Conservation (phyloP, 2,113 vertebrate species). For the Pseudopipra pipra region DNA sequence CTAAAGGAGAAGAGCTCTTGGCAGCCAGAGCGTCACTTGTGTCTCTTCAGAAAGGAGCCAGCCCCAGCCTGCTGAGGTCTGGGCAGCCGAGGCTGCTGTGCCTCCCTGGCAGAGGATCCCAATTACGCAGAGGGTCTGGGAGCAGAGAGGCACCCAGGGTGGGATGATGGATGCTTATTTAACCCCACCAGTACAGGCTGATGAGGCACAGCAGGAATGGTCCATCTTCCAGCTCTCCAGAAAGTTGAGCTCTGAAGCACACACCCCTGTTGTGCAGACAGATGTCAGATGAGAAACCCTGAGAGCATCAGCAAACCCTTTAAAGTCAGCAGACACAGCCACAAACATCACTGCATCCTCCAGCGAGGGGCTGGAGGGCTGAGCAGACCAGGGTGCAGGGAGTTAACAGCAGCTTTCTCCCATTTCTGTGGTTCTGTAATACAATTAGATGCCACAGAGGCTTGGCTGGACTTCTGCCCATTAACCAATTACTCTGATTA, state of each 20-base stretch:
- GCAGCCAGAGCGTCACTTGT: background rate
- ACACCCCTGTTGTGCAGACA: background rate
- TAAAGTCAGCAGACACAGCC: background rate
- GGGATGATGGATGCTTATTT: background rate
- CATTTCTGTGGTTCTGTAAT: constrained; percentile 4
- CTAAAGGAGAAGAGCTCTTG: background rate
- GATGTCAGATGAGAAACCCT: background rate
- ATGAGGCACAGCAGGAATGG: background rate
- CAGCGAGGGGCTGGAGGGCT: background rate
- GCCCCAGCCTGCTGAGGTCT: background rate
- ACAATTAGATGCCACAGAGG: constrained; percentile 37
- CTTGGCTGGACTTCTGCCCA: background rate
- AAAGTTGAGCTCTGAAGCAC: background rate
- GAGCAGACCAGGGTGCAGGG: background rate
- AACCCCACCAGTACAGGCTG: background rate
- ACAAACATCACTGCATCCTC: background rate
- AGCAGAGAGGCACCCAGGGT: background rate
- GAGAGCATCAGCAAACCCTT: background rate
- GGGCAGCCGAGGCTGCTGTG: background rate
- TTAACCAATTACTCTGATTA: constrained; percentile 9
- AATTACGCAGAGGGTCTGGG: background rate
- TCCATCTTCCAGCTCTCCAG: background rate
- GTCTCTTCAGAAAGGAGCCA: background rate
- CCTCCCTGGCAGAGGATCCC: background rate
- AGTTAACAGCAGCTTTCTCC: constrained; percentile 13